Evolutionary conservation across 2,113 vertebrate species (phyloP), one percentile per base, ranked within the genome.

Genomic region (Nannospalax galili): DNA sequence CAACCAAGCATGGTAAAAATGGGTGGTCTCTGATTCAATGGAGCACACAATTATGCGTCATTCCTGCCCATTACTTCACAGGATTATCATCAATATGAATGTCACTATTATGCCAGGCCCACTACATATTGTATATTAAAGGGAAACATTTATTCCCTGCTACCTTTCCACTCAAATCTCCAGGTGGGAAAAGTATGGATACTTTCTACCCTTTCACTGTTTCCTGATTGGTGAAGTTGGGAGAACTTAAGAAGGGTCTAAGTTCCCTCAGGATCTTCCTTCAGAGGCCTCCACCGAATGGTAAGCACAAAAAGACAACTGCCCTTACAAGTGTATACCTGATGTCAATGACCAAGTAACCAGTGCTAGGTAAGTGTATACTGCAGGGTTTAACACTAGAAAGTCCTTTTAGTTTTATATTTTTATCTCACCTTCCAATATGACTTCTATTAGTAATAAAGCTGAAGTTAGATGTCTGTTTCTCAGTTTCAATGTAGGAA

Each of bases 391-490:
- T 85, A 94, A 65, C 42, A 94, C 64, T 70, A 95, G 40, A 65
- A 91, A 72, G 65, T 85, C 24, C 32, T 74, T 16, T 84, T 24
- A 80, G 30, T 5, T 22, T 77, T 2, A 56, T 58, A 30, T 17
- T 19, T 65, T 62, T 42, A 64, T 9, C 45, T 65, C 19, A 73
- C 14, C 42, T 92, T 96, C 56, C 37, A 84, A 75, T 15, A 56
- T 5, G 32, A 88, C 48, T 80, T 96, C 93, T 69, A 90, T 73
- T 93, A 84, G 58, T 32, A 74, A 37, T 82, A 85, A 93, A 88
- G 48, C 48, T 95, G 26, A n/a, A n/a, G n/a, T n/a, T n/a, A n/a
- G n/a, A 37, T 72, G 19, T 84, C 60, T 81, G 5, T 77, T 92
- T 94, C 69, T 78, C 56, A 74, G 84, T 81, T 75, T 87, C 58